These are phyloP conservation scores for Margarornis squamiger DNA, from an alignment of 2,797 vertebrate species.

Conservation along the genomic window DNA sequence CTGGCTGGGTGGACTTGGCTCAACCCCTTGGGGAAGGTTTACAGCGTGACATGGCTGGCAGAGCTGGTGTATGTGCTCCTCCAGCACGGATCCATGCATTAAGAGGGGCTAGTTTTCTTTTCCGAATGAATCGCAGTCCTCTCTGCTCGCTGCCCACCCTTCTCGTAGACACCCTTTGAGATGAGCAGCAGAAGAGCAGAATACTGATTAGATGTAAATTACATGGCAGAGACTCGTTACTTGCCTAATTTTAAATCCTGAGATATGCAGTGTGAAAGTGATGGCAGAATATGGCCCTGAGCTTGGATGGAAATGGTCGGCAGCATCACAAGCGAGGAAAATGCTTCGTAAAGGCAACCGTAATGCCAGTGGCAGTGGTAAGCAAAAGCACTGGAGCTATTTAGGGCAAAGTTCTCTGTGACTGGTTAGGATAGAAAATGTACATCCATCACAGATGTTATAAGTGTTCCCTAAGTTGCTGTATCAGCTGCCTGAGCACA, in stretches of 20 bases:
- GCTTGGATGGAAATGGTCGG: slow-evolving; percentile 60
- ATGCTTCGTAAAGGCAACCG: slow-evolving; percentile 53
- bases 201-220: slow-evolving; percentile 69
- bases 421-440: slow-evolving; percentile 1
- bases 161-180: slow-evolving; percentile 61
- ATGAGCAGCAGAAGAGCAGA: slow-evolving; percentile 57
- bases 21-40: background rate
- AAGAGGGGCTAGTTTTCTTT: slow-evolving; percentile 22
- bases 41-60: background rate
- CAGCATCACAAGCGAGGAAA: slow-evolving; percentile 39
- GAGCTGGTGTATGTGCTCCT: background rate
- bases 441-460: background rate
- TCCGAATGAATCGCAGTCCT: slow-evolving; percentile 22
- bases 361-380: background rate
- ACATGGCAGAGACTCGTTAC: slow-evolving; percentile 61
- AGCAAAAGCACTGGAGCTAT: slow-evolving; percentile 16
- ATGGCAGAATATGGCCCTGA: slow-evolving; percentile 63
- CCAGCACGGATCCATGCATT: background rate
- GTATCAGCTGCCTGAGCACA: background rate
- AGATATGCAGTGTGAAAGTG: slow-evolving; percentile 59
- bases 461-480: background rate
- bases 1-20: background rate
- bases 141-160: slow-evolving; percentile 53
- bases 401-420: slow-evolving; percentile 35
- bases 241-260: slow-evolving; percentile 68